phyloP scores from a whole-genome alignment of 1,140 invertebrate species.

The Pseudomyrmex pallidus region DNA sequence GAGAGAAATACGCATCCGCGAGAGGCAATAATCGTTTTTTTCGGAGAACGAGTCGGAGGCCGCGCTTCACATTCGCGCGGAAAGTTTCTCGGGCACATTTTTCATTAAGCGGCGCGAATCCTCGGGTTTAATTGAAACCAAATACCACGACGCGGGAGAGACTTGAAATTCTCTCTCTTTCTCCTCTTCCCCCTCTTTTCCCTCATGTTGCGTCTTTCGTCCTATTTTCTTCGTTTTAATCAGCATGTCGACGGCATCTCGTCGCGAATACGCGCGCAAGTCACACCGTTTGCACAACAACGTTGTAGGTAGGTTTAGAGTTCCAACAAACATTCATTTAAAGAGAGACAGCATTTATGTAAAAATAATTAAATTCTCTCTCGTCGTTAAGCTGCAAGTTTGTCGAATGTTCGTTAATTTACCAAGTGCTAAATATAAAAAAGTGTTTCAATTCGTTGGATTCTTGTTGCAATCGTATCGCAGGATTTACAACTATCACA shows the following conservation, averaged over 20 bases:
- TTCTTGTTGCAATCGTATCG: too few relatives aligned
- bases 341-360: too few relatives aligned
- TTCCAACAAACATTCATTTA: too few relatives aligned
- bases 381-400: background rate
- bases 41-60: constrained; percentile 11
- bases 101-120: constrained; percentile 55
- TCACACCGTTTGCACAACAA: background rate
- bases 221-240: background rate
- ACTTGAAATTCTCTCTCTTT: constrained; percentile 21
- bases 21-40: constrained; percentile 51
- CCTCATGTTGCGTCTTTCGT: background rate
- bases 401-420: too few relatives aligned
- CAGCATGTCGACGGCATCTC: constrained; percentile 7
- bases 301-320: background rate
- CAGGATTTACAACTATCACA: too few relatives aligned
- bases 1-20: constrained; percentile 31
- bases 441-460: too few relatives aligned
- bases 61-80: constrained; percentile 34
- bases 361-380: background rate
- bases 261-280: background rate
- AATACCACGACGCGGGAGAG: constrained; percentile 25
- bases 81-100: constrained; percentile 57
- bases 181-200: background rate
- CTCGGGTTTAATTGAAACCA: constrained; percentile 58
- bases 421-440: too few relatives aligned